A percentile compares a stretch with the other conserved stretches of the same genome.
These are phyloP conservation scores for Campoletis sonorensis DNA, from an alignment of 1,140 invertebrate species.

Conservation along the genomic window DNA sequence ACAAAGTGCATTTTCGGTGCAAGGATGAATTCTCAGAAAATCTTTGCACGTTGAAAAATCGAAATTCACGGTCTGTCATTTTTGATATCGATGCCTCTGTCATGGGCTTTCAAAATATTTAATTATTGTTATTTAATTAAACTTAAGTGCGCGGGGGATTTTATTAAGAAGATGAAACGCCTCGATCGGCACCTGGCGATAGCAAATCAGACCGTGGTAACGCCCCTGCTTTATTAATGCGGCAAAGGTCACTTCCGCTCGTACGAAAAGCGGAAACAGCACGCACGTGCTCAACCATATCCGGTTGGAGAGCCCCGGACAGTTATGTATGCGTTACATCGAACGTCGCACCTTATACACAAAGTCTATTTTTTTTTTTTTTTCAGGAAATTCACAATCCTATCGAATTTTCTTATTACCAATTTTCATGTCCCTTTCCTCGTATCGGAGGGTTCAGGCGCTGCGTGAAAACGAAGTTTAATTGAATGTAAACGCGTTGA, in stretches of 20 bases:
- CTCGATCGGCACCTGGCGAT: neutral
- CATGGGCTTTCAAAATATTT: too few species aligned
- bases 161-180: neutral
- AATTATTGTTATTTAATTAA: too few species aligned
- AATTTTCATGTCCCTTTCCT: too few species aligned
- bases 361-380: too few species aligned
- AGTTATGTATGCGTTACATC: neutral
- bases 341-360: neutral
- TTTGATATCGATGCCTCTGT: too few species aligned
- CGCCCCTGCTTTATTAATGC: constrained; percentile 33
- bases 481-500: too few species aligned
- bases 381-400: neutral
- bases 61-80: too few species aligned
- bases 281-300: constrained; percentile 44
- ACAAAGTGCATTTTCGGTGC: neutral
- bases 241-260: constrained; percentile 40
- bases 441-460: too few species aligned
- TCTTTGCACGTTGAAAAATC: too few species aligned
- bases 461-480: too few species aligned
- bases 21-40: too few species aligned
- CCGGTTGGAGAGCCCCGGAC: neutral
- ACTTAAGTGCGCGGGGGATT: neutral
- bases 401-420: too few species aligned
- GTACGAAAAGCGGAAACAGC: constrained; percentile 33
- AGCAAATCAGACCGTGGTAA: neutral